These are phyloP conservation scores for Cydia strobilella DNA, from an alignment of 1,140 invertebrate species.

Conservation along the genomic window DNA sequence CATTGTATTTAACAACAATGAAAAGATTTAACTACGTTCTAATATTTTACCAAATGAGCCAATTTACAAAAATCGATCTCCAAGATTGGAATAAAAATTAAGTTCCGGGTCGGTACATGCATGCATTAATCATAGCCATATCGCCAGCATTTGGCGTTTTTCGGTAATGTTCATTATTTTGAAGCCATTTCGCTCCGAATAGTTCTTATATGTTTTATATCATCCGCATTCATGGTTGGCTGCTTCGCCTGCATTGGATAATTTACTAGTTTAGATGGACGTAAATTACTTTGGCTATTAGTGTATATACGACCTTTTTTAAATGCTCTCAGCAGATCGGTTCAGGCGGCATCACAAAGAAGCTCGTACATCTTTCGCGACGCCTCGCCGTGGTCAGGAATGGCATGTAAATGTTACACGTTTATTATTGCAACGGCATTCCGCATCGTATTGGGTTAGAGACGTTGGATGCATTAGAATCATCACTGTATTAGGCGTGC, in stretches of 20 bases:
- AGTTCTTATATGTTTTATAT: slow-evolving; percentile 20
- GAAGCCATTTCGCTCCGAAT: neutral
- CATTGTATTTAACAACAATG: neutral
- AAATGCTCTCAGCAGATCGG: neutral
- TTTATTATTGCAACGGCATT: slow-evolving; percentile 33
- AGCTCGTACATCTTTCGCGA: slow-evolving; percentile 31
- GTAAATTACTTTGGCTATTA: neutral
- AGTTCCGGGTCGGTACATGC: neutral
- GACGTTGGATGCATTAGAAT: slow-evolving; percentile 28
- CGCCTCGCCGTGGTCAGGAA: slow-evolving; percentile 33
- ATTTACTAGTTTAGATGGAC: neutral
- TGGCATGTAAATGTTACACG: slow-evolving; percentile 34
- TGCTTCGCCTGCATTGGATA: neutral
- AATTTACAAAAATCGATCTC: neutral
- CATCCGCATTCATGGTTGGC: neutral
- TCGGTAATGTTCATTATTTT: slow-evolving; percentile 23
- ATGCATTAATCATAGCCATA: slow-evolving; percentile 12
- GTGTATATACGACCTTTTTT: slow-evolving; percentile 4
- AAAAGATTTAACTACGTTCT: neutral
- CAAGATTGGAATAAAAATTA: neutral
- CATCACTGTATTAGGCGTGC: slow-evolving; percentile 7
- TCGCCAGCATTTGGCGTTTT: neutral
- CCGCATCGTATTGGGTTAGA: slow-evolving; percentile 27
- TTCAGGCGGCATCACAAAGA: slow-evolving; percentile 33
- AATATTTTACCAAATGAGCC: neutral